Conservation (phyloP, 2,797 vertebrate species). For the Pseudochirops cupreus region DNA sequence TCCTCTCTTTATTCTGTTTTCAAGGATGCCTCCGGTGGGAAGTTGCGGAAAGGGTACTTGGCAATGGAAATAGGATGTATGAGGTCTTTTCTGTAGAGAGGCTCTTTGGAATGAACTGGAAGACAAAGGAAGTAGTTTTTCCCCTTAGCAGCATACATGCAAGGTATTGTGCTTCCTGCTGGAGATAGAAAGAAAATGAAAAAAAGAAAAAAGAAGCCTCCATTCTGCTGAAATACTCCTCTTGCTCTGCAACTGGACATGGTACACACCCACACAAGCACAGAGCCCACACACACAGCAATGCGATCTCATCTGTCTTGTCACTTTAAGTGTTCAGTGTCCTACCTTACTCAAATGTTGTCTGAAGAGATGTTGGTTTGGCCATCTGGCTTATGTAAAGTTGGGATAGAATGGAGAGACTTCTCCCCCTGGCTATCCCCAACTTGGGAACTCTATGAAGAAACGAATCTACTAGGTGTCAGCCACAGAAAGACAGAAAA, state of each 20-base stretch:
- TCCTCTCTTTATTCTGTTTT: background rate
- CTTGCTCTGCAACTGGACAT: background rate
- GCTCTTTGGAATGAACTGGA: background rate
- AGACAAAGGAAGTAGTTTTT: background rate
- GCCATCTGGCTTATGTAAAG: background rate
- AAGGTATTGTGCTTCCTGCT: background rate
- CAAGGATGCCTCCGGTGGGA: background rate
- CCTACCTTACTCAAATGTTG: background rate
- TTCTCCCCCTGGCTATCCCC: background rate
- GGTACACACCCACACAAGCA: background rate
- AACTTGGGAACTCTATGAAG: background rate
- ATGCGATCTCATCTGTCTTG: background rate
- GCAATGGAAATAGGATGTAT: background rate
- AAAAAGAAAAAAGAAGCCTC: background rate
- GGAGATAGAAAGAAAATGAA: background rate
- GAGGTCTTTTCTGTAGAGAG: background rate
- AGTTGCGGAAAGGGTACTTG: background rate
- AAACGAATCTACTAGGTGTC: background rate
- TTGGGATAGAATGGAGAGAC: background rate
- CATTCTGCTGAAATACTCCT: background rate
- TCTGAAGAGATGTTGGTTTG: background rate
- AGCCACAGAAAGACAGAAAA: background rate
- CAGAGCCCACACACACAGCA: background rate
- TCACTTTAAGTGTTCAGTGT: background rate
- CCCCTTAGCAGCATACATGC: background rate